phyloP scores from a whole-genome alignment of 2,113 vertebrate genomes.

The Misgurnus mizolepis region DNA sequence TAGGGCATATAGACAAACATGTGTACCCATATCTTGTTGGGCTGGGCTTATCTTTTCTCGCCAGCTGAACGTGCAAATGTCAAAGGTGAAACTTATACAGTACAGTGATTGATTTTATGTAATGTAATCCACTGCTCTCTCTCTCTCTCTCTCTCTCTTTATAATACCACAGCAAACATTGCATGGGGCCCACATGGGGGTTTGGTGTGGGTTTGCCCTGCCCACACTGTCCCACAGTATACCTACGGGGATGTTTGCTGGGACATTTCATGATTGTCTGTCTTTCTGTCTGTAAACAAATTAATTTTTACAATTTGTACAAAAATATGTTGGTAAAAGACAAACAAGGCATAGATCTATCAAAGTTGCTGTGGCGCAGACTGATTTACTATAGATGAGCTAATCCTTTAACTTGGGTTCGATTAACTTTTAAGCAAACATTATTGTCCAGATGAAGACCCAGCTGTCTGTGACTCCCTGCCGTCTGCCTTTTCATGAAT shows the following conservation, averaged over 20 bases:
- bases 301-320: no score
- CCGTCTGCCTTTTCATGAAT: constrained; percentile 45
- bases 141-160: no score
- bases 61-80: not conserved
- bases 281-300: no score
- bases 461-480: constrained; percentile 48
- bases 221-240: no score
- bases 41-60: not conserved
- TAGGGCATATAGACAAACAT: not conserved
- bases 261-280: no score
- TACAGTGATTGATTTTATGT: not conserved
- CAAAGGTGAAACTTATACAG: not conserved
- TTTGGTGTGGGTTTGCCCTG: no score
- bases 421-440: constrained; percentile 29
- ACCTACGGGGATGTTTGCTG: no score
- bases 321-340: no score
- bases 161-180: no score
- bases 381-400: constrained; percentile 13
- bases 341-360: no score
- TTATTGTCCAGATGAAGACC: constrained; percentile 23
- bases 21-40: not conserved
- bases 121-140: not conserved
- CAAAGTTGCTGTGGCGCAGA: not conserved
- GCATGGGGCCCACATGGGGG: no score
- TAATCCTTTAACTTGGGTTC: not conserved